These are phyloP conservation scores for Cydia splendana DNA, from an alignment of 1,140 invertebrate genomes.

Conservation along the genomic window DNA sequence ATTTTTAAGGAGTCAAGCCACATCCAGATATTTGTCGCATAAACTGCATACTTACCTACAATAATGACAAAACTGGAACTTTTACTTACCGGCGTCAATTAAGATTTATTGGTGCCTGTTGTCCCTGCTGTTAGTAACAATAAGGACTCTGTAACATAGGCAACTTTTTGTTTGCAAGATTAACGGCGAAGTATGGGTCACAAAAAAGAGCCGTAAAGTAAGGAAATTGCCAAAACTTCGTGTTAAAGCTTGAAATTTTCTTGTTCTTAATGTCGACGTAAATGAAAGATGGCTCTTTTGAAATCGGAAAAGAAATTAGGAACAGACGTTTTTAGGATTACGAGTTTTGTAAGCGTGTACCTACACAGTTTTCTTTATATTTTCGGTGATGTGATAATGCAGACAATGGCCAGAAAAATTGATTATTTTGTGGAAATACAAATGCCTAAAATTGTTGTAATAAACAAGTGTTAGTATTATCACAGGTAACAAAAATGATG, in stretches of 20 bases:
- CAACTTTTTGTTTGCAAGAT: constrained; percentile 75
- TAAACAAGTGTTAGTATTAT: not conserved
- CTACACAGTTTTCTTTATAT: constrained; percentile 22
- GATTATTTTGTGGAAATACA: not conserved
- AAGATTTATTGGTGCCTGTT: constrained; percentile 24
- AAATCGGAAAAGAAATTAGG: constrained; percentile 77
- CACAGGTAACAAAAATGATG: constrained; percentile 32
- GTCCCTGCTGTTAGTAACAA: constrained; percentile 50
- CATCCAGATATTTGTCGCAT: not conserved
- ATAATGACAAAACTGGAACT: not conserved
- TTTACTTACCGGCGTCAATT: constrained; percentile 24
- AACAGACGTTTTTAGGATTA: constrained; percentile 75
- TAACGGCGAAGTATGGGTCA: constrained; percentile 73
- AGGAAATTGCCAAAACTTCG: constrained; percentile 77
- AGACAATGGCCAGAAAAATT: not conserved
- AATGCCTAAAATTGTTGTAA: not conserved
- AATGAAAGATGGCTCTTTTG: constrained; percentile 77
- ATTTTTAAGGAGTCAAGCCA: no score
- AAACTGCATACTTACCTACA: constrained; percentile 13
- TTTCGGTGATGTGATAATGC: constrained; percentile 12
- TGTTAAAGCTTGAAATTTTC: constrained; percentile 74
- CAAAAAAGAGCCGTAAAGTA: constrained; percentile 72
- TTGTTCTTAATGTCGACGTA: constrained; percentile 76
- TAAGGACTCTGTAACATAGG: constrained; percentile 60
- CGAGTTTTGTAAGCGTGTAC: constrained; percentile 58